Conservation (phyloP, 2,888 invertebrate genomes). For the Neoitamus cyanurus region DNA sequence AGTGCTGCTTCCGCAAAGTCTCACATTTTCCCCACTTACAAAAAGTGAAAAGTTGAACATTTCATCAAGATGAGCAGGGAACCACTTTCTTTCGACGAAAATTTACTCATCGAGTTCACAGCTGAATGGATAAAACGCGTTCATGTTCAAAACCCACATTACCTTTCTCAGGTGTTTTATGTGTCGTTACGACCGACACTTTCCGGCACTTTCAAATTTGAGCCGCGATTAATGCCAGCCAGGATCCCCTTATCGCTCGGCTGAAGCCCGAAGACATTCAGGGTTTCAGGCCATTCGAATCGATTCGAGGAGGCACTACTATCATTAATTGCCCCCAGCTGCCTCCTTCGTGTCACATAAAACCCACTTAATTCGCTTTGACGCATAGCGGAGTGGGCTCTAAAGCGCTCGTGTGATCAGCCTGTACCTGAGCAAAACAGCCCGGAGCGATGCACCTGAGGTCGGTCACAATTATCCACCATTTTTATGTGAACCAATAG, state of each 20-base stretch:
- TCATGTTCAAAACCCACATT: not conserved
- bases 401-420: not conserved
- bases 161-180: not conserved
- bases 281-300: not conserved
- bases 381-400: not conserved
- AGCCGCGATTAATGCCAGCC: not conserved
- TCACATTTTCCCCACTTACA: not conserved
- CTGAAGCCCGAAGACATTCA: not conserved
- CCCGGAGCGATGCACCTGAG: not conserved
- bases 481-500: constrained; percentile 14
- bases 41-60: not conserved
- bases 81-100: not conserved
- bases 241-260: not conserved
- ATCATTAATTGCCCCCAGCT: not conserved
- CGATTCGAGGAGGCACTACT: not conserved
- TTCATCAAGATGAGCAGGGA: not conserved
- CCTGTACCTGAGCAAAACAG: not conserved
- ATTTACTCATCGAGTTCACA: not conserved
- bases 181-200: not conserved
- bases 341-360: not conserved
- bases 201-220: not conserved
- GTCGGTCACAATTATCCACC: not conserved
- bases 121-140: not conserved
- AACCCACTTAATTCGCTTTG: not conserved
- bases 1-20: not conserved